phyloP scores from a whole-genome alignment of 2,888 invertebrate species.

The Cephus runcator region DNA sequence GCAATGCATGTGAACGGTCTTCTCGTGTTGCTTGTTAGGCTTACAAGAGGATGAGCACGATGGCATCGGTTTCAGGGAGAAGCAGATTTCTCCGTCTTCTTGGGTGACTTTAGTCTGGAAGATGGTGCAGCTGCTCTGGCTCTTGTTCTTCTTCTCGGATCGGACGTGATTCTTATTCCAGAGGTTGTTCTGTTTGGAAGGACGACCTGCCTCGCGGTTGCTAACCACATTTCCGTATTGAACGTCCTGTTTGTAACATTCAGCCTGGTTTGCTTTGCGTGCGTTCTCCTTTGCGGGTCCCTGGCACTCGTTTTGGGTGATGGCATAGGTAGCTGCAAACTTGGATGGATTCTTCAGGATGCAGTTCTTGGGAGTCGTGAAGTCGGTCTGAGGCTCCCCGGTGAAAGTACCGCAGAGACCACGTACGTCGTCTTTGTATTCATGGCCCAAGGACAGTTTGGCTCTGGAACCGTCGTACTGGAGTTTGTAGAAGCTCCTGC shows the following conservation, averaged over 20 bases:
- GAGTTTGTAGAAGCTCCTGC: background rate
- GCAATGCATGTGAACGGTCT: slow-evolving; percentile 66
- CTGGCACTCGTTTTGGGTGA: slow-evolving; percentile 66
- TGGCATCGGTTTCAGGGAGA: slow-evolving; percentile 70
- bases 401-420: slow-evolving; percentile 77
- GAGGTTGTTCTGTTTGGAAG: slow-evolving; percentile 39
- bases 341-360: slow-evolving; percentile 67
- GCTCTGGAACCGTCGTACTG: background rate
- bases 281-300: slow-evolving; percentile 65
- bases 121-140: slow-evolving; percentile 39
- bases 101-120: slow-evolving; percentile 58
- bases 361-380: slow-evolving; percentile 70
- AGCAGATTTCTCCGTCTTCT: slow-evolving; percentile 70
- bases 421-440: slow-evolving; percentile 69
- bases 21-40: slow-evolving; percentile 62
- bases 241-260: slow-evolving; percentile 57
- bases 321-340: slow-evolving; percentile 71
- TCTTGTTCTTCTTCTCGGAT: background rate
- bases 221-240: slow-evolving; percentile 65
- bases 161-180: background rate
- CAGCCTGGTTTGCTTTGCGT: slow-evolving; percentile 62
- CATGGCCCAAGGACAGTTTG: slow-evolving; percentile 32
- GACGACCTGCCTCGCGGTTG: slow-evolving; percentile 56
- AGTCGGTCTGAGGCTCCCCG: slow-evolving; percentile 71
- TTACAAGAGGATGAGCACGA: slow-evolving; percentile 69